These are phyloP conservation scores for Lasioglossum oenotherae DNA, from an alignment of 2,888 invertebrate species.

Conservation along the genomic window DNA sequence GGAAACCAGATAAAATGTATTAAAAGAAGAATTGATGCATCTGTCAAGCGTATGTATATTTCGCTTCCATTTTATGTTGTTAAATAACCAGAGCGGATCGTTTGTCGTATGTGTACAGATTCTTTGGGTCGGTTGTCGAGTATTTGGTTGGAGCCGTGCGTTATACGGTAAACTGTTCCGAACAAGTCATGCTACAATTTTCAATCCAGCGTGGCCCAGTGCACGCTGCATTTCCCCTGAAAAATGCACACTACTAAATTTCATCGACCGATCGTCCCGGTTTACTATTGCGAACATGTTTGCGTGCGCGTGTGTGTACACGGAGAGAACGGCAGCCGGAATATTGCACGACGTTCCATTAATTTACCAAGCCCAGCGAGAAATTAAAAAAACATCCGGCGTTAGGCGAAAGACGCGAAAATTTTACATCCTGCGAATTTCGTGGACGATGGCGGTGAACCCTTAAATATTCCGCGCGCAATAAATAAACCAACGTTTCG, in stretches of 20 bases:
- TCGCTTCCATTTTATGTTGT: neutral
- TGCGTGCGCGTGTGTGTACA: neutral
- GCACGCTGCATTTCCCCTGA: neutral
- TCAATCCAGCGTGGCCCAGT: neutral
- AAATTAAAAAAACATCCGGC: slow-evolving; percentile 5
- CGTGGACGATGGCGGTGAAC: no score
- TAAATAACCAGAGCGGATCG: neutral
- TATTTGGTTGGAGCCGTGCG: neutral
- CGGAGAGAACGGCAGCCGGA: neutral
- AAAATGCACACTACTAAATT: slow-evolving; percentile 41
- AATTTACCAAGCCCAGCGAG: slow-evolving; percentile 2
- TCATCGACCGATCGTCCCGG: slow-evolving; percentile 8
- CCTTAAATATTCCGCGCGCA: neutral
- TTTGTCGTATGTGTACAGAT: neutral
- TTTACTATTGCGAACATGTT: neutral
- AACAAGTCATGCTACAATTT: slow-evolving; percentile 13
- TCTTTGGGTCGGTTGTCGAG: neutral
- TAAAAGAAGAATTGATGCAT: neutral
- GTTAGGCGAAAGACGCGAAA: slow-evolving; percentile 4
- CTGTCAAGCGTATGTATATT: neutral
- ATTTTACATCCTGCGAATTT: neutral
- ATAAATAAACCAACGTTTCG: neutral
- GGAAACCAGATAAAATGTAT: neutral
- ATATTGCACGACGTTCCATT: slow-evolving; percentile 7
- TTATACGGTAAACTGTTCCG: slow-evolving; percentile 1